phyloP scores from a whole-genome alignment of 2,113 vertebrate genomes.

The Dasyurus viverrinus region DNA sequence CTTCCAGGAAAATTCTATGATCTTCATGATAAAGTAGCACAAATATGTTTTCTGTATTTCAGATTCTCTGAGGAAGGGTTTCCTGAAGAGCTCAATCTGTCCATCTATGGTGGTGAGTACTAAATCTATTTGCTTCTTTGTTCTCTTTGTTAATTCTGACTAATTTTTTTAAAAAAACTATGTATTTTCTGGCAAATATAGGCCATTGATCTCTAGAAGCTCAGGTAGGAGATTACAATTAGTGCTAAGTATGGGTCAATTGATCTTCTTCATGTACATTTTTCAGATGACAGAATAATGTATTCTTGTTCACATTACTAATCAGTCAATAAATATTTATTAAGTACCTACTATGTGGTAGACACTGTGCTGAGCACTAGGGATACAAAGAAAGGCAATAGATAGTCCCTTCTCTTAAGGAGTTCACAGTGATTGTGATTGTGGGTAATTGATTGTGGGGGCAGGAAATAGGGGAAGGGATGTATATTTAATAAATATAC shows the following conservation, averaged over 20 bases:
- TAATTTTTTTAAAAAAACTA: background rate
- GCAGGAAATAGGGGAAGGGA: background rate
- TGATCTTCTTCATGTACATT: background rate
- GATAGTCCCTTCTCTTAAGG: background rate
- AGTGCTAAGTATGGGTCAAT: background rate
- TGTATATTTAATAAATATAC: constrained; percentile 11
- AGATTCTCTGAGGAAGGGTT: constrained; percentile 69
- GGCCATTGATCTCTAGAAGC: background rate
- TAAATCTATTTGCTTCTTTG: background rate
- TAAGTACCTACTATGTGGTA: background rate
- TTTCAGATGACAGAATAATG: background rate
- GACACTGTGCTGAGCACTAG: background rate
- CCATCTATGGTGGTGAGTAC: constrained; percentile 55
- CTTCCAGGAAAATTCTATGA: background rate
- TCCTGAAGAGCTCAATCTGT: constrained; percentile 64
- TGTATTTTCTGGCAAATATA: background rate
- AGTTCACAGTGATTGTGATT: background rate
- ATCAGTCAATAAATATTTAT: background rate
- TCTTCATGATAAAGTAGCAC: background rate
- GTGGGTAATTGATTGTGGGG: background rate
- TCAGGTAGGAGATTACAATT: background rate
- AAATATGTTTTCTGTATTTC: constrained; percentile 37
- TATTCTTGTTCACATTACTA: background rate
- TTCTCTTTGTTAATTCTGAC: background rate
- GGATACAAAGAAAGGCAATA: background rate